Base-by-base conservation (phyloP, 2,113 vertebrate genomes). In the Corythaeola cristata region DNA sequence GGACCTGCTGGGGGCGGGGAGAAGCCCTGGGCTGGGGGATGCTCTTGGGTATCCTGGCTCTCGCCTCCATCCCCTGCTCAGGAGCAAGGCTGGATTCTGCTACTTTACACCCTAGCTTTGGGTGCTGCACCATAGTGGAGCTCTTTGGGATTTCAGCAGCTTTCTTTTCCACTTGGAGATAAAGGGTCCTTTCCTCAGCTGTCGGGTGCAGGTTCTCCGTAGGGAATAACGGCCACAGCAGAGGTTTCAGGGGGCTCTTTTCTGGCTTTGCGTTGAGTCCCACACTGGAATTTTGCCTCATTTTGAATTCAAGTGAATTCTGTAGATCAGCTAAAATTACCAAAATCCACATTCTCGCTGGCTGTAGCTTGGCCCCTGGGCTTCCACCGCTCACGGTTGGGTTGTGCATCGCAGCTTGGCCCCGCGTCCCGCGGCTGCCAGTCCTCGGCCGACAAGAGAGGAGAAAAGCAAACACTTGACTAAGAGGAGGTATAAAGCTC, bases 391-490 rank as follows among this genome's bases (percentile, higher is more conserved):
- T 75, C 21, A 1, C 21, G 1, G 28, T 19, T 47, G 50, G 49
- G 59, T 33, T 18, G 53, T 13, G 53, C n/a, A 3, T 85, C 6
- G 1, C n/a, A 17, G 26, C 69, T 30, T 8, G 83, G 77, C 47
- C 71, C 66, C 4, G 1, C 3, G 6, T 55, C 84, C 71, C 3
- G 2, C 8, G 1, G 58, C 68, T 45, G 41, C 67, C 82, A 26
- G 78, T 45, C 50, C 79, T 69, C 27, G 3, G 64, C 88, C 15
- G 26, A 49, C n/a, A 24, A 16, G 77, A 71, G 39, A 6, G 33
- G 41, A 39, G 7, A 35, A 30, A 58, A 91, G 87, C 85, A 90
- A 93, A 74, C 67, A 24, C 90, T 93, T 85, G 89, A 90, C 94
- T 33, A 15, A 82, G 92, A 90, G 76, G 41, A 1, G 58, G 92